Percentiles rank a stretch among this genome's conserved stretches.
Conservation (phyloP, 2,113 vertebrate genomes). For the Oncorhynchus clarkii region DNA sequence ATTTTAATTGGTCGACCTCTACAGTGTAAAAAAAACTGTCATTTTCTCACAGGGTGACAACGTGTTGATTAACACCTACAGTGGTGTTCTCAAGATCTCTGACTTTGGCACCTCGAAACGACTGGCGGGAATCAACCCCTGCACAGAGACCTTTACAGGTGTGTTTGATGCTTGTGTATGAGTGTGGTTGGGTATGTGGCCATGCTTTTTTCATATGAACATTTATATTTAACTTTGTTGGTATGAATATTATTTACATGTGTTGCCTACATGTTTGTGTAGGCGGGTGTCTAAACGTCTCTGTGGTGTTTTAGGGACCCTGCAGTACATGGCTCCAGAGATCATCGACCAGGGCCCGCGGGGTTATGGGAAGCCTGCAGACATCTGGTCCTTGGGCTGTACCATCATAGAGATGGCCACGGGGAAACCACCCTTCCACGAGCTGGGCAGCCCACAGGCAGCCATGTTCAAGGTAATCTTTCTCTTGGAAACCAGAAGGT, state of each 20-base stretch:
- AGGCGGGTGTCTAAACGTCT: no score
- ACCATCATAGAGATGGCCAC: slow-evolving; percentile 95
- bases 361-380: slow-evolving; percentile 90
- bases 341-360: slow-evolving; percentile 89
- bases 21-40: no score
- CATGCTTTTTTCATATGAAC: no score
- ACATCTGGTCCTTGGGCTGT: slow-evolving; percentile 95
- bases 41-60: slow-evolving; percentile 83
- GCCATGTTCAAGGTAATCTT: slow-evolving; percentile 90
- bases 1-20: no score
- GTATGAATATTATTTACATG: no score
- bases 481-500: not conserved
- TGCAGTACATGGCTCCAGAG: slow-evolving; percentile 95
- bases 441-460: slow-evolving; percentile 89
- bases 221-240: no score
- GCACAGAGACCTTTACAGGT: slow-evolving; percentile 89
- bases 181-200: no score
- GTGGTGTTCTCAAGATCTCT: slow-evolving; percentile 90
- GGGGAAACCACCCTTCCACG: slow-evolving; percentile 86
- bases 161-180: not conserved
- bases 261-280: no score
- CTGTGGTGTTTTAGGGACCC: slow-evolving; percentile 75
- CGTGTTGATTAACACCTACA: slow-evolving; percentile 91
- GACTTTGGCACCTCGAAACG: slow-evolving; percentile 93
- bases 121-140: slow-evolving; percentile 90